These are phyloP conservation scores for Chaetodon auriga DNA, from an alignment of 2,113 vertebrate genomes.

Conservation along the genomic window DNA sequence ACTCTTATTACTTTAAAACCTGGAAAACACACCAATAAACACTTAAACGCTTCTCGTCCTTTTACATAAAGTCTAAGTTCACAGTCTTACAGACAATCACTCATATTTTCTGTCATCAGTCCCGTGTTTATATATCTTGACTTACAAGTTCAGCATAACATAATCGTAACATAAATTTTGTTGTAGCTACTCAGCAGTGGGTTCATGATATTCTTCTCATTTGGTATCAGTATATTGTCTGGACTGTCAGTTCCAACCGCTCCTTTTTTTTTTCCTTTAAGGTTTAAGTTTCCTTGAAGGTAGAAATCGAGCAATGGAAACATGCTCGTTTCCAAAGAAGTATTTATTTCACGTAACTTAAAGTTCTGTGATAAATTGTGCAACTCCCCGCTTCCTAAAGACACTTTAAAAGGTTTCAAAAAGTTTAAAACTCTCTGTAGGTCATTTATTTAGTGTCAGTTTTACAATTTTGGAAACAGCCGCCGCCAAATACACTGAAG, in stretches of 20 bases:
- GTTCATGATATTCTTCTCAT: not conserved
- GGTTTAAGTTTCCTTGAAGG: not conserved
- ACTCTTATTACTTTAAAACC: not conserved
- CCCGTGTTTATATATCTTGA: not conserved
- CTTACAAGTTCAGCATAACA: not conserved
- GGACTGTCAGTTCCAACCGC: not conserved
- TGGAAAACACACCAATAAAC: not conserved
- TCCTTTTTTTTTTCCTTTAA: not conserved
- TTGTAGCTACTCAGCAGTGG: not conserved
- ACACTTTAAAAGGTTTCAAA: not conserved
- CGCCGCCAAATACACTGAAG: not conserved
- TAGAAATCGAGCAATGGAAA: not conserved
- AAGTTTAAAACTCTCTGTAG: not conserved
- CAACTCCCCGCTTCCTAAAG: not conserved
- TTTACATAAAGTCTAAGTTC: not conserved
- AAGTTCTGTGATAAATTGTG: not conserved
- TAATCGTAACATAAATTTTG: not conserved
- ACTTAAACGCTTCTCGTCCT: not conserved
- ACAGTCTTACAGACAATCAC: not conserved
- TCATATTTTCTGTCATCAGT: not conserved
- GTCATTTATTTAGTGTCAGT: not conserved
- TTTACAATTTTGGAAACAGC: conserved; percentile 12
- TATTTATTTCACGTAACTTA: conserved; percentile 10
- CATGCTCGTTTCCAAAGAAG: not conserved
- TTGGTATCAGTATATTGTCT: not conserved